Percentiles rank a stretch among this genome's conserved stretches.
Evolutionary conservation across 2,888 invertebrate species (phyloP).

Genomic region (Phengaris alcon): DNA sequence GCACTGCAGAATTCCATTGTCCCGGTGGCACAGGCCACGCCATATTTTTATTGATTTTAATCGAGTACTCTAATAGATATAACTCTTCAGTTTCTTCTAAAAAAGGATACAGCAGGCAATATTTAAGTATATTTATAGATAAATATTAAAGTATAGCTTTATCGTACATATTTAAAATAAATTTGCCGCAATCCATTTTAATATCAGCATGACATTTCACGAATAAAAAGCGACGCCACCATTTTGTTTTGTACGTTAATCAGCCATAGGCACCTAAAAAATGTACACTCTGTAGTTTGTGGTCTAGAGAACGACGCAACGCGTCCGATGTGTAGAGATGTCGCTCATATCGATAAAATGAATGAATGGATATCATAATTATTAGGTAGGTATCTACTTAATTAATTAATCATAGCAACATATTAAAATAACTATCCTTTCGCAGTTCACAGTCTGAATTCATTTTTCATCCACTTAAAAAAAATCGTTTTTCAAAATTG

Average conservation of each 20-base stretch:
- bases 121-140: background rate
- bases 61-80: background rate
- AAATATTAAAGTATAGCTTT: background rate
- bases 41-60: slow-evolving; percentile 46
- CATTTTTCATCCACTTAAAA: too few relatives aligned
- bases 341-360: slow-evolving; percentile 29
- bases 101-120: background rate
- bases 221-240: background rate
- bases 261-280: background rate
- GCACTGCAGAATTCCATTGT: slow-evolving; percentile 58
- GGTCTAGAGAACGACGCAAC: slow-evolving; percentile 6
- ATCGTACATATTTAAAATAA: too few relatives aligned
- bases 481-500: too few relatives aligned
- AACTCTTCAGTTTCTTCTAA: background rate
- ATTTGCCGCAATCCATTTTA: background rate
- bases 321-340: slow-evolving; percentile 26
- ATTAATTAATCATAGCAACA: too few relatives aligned
- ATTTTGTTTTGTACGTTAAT: slow-evolving; percentile 21
- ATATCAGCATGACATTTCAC: background rate
- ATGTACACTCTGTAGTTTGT: background rate
- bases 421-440: too few relatives aligned
- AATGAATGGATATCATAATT: too few relatives aligned
- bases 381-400: too few relatives aligned
- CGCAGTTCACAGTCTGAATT: too few relatives aligned
- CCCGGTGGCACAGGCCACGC: slow-evolving; percentile 65